A percentile compares a stretch with the other conserved stretches of the same genome.
Conservation (phyloP, 2,888 invertebrate species). For the Salticus scenicus region DNA sequence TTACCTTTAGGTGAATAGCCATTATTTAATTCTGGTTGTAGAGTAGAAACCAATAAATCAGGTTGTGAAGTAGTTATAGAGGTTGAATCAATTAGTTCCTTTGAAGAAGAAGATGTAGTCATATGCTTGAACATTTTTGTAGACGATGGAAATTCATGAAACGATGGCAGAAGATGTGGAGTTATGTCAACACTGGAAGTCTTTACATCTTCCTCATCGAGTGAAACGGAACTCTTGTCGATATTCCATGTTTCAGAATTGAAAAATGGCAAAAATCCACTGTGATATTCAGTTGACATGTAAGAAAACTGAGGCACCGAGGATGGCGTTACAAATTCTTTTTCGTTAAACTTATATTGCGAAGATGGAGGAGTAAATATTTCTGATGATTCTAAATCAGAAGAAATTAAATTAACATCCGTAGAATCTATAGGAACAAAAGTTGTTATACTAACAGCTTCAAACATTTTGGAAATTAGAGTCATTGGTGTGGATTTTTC, state of each 20-base stretch:
- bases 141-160: constrained; percentile 20
- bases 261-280: neutral
- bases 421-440: neutral
- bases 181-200: neutral
- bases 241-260: constrained; percentile 10
- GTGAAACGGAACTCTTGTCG: constrained; percentile 14
- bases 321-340: constrained; percentile 1
- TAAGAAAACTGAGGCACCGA: neutral
- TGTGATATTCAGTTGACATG: neutral
- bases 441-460: neutral
- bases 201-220: neutral
- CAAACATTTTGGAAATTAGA: neutral
- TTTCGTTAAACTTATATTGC: neutral
- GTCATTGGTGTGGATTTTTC: neutral
- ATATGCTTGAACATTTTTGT: neutral
- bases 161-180: constrained; percentile 29
- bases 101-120: constrained; percentile 9
- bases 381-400: neutral
- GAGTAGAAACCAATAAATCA: constrained; percentile 16
- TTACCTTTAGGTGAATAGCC: constrained; percentile 31
- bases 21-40: neutral
- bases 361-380: neutral
- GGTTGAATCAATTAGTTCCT: neutral
- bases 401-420: neutral
- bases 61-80: neutral